Conservation (phyloP, 2,888 invertebrate species). For the Pandemis corylana region DNA sequence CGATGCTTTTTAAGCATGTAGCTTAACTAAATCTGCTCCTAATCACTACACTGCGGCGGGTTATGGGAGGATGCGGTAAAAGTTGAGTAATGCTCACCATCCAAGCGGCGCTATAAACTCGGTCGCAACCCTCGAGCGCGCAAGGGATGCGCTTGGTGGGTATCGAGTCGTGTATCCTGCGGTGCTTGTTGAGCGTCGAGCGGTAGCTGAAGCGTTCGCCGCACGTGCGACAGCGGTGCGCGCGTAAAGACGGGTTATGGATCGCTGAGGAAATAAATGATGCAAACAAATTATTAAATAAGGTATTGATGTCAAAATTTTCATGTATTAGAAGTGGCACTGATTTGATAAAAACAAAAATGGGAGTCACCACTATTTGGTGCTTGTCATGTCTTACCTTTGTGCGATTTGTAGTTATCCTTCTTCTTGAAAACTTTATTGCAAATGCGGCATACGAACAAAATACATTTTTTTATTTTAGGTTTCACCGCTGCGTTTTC, state of each 20-base stretch:
- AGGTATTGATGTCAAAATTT: too few relatives aligned
- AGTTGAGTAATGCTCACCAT: conserved; percentile 57
- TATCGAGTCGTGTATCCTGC: conserved; percentile 56
- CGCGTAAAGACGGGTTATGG: conserved; percentile 66
- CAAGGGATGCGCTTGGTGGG: conserved; percentile 54
- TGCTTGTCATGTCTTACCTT: conserved; percentile 61
- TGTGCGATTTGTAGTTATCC: conserved; percentile 74
- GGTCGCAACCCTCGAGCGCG: conserved; percentile 51
- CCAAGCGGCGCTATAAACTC: conserved; percentile 64
- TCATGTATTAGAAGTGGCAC: too few relatives aligned
- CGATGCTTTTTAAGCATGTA: neutral
- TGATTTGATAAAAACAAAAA: neutral
- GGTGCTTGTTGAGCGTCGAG: conserved; percentile 75
- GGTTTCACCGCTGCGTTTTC: conserved; percentile 41
- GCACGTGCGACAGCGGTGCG: conserved; percentile 66
- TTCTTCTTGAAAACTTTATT: conserved; percentile 73
- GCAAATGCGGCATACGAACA: conserved; percentile 69
- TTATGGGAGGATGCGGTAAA: neutral
- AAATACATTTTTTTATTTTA: conserved; percentile 56
- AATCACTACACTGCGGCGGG: neutral
- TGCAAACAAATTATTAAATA: neutral
- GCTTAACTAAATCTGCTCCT: neutral
- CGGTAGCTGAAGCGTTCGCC: conserved; percentile 69
- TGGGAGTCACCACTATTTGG: neutral
- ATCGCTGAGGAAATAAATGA: conserved; percentile 54